These are phyloP conservation scores for Tamandua tetradactyla DNA, from an alignment of 2,797 vertebrate genomes.

Conservation along the genomic window DNA sequence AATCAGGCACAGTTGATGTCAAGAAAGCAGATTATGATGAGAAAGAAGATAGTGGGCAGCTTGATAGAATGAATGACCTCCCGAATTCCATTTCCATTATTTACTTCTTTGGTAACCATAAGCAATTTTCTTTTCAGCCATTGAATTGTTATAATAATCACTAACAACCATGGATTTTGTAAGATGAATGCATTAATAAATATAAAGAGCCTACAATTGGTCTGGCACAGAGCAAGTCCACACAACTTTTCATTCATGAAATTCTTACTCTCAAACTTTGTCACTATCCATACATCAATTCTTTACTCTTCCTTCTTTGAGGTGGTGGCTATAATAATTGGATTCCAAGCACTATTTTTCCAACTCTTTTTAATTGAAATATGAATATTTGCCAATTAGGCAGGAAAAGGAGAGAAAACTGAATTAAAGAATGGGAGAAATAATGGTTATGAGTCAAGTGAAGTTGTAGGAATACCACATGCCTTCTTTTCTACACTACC, in stretches of 20 bases:
- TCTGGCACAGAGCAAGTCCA: neutral
- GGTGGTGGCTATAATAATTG: neutral
- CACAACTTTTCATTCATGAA: neutral
- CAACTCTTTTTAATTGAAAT: neutral
- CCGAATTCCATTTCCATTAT: neutral
- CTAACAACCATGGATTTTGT: constrained; percentile 8
- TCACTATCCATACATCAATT: neutral
- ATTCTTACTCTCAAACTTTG: neutral
- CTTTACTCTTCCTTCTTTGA: neutral
- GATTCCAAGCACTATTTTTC: neutral
- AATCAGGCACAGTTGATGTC: neutral
- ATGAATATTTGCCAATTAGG: neutral
- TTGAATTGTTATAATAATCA: neutral
- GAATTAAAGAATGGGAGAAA: constrained; percentile 32
- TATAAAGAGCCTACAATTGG: neutral
- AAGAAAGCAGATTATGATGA: neutral
- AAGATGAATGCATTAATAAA: neutral
- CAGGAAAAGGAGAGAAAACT: neutral
- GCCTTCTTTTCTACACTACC: constrained; percentile 54
- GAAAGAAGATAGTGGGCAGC: neutral
- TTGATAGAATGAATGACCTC: neutral
- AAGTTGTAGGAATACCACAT: neutral
- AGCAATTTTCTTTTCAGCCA: neutral
- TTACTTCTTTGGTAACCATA: neutral
- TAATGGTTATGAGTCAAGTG: constrained; percentile 21